Conservation (phyloP, 2,113 vertebrate species). For the Engystomops pustulosus region DNA sequence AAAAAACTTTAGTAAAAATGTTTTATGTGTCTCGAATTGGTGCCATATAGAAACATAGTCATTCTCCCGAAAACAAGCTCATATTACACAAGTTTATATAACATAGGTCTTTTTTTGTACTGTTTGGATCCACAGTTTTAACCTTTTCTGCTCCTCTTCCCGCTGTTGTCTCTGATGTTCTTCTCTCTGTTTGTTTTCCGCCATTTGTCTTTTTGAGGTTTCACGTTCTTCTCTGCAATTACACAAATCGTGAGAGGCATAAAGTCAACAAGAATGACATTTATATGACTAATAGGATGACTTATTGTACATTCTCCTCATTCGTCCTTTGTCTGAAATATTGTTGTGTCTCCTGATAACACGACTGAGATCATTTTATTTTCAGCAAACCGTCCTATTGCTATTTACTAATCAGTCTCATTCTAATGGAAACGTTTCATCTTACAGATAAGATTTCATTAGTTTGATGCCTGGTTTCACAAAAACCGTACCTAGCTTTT, state of each 20-base stretch:
- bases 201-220: conserved; percentile 13
- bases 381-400: conserved; percentile 17
- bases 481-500: conserved; percentile 55
- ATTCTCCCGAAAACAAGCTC: too few species aligned
- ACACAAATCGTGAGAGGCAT: conserved; percentile 19
- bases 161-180: conserved; percentile 36
- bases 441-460: background rate
- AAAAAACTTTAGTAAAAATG: too few species aligned
- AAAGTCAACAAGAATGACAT: conserved; percentile 29
- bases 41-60: too few species aligned
- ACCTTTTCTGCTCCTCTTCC: conserved; percentile 59
- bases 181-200: conserved; percentile 48
- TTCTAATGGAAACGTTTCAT: conserved; percentile 12
- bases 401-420: background rate
- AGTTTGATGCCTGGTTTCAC: background rate
- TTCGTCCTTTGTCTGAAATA: too few species aligned
- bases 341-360: background rate
- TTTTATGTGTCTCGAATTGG: too few species aligned
- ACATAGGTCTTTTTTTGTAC: too few species aligned
- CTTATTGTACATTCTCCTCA: background rate
- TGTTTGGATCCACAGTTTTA: too few species aligned
- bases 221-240: conserved; percentile 56
- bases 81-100: too few species aligned
- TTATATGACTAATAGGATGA: conserved; percentile 30
- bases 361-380: conserved; percentile 22